Conservation (phyloP, 2,113 vertebrate genomes). For the Platanista minor region DNA sequence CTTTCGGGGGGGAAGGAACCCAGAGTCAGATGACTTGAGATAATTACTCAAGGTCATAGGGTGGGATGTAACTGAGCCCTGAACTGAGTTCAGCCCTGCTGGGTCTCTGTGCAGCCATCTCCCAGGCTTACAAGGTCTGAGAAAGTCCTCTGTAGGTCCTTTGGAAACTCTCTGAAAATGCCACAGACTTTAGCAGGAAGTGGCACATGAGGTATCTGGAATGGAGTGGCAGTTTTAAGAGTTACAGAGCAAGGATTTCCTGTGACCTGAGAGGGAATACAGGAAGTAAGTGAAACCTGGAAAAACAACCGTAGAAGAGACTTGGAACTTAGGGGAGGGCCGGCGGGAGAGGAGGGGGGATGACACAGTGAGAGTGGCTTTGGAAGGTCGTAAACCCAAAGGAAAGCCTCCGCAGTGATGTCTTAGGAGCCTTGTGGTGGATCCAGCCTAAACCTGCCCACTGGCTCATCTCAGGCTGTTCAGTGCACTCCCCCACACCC, state of each 20-base stretch:
- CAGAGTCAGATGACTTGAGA: not conserved
- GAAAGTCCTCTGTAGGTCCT: not conserved
- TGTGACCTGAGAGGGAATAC: not conserved
- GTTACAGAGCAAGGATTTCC: not conserved
- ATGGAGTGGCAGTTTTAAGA: not conserved
- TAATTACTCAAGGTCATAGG: not conserved
- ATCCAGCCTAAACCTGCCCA: rapidly evolving
- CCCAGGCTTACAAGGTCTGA: not conserved
- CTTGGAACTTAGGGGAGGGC: no score
- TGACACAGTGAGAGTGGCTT: rapidly evolving
- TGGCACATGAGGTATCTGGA: not conserved
- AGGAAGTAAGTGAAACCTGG: not conserved
- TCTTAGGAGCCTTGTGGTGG: not conserved
- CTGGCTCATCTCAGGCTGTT: not conserved
- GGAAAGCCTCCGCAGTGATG: rapidly evolving
- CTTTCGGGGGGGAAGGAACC: no score
- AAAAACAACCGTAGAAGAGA: rapidly evolving
- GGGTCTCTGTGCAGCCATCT: not conserved
- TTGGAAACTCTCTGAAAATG: not conserved
- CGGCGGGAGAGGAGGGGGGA: rapidly evolving
- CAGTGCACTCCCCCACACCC: rapidly evolving
- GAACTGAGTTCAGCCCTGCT: not conserved
- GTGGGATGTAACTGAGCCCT: no score
- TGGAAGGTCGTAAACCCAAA: not conserved
- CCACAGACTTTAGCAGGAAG: not conserved